Percentiles rank a stretch among this genome's conserved stretches.
These are phyloP conservation scores for Myotis daubentonii DNA, from an alignment of 2,797 vertebrate species.

Conservation along the genomic window DNA sequence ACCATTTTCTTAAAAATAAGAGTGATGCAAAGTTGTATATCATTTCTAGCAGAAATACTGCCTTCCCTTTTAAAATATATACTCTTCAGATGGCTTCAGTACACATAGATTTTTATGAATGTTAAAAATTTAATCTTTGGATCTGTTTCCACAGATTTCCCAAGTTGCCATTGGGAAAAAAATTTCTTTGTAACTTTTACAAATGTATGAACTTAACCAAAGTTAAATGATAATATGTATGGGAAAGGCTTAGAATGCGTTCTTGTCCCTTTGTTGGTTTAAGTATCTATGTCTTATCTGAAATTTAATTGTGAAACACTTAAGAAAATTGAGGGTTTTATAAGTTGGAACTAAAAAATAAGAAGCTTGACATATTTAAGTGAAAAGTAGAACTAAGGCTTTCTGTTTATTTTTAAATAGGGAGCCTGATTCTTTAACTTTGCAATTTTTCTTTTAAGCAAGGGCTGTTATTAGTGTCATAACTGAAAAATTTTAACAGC, in stretches of 20 bases:
- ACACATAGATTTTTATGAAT: not conserved
- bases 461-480: not conserved
- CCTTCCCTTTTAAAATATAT: not conserved
- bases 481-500: conserved; percentile 31
- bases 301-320: conserved; percentile 53
- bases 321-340: not conserved
- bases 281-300: not conserved
- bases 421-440: conserved; percentile 3
- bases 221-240: conserved; percentile 35
- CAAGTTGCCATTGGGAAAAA: not conserved
- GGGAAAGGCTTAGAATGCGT: not conserved
- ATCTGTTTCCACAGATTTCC: conserved; percentile 15
- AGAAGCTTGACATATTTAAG: not conserved
- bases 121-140: conserved; percentile 21
- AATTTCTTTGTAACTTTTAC: conserved; percentile 1
- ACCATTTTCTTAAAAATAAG: not conserved
- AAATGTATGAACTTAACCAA: not conserved
- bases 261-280: not conserved
- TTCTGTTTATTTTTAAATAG: conserved; percentile 43
- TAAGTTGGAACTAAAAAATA: not conserved
- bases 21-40: not conserved
- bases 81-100: not conserved
- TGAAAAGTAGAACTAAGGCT: conserved; percentile 39
- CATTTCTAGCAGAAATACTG: not conserved
- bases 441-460: not conserved